Base-by-base conservation (phyloP, 37 sponge, comb jelly and placozoan species). In the Chondrosia reniformis region DNA sequence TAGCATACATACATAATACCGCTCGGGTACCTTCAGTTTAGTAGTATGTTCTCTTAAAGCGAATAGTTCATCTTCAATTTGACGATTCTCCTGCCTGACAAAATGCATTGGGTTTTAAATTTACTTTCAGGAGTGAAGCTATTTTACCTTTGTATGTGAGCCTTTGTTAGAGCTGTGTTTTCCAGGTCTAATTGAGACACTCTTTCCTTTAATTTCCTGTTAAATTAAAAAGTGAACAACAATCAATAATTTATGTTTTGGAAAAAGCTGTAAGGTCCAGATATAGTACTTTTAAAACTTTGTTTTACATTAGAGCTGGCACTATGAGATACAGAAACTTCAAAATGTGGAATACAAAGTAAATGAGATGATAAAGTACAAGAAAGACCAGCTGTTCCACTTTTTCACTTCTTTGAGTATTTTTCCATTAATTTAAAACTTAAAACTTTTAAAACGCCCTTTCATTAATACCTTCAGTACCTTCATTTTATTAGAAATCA, bases 121-220 rank as follows among this genome's bases (percentile, higher is more conserved):
- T 65, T 12, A 59, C 19, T 33, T 36, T 32, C 19, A 49, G 10
- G 52, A 15, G 3, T 24, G n/a, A 2, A 4, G 58, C 8, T 15
- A 49, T 64, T 46, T 45, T 74, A 80, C 86, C 76, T 87, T 31
- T 87, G 78, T 55, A 81, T 21, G 19, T 78, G 87, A 32, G 78
- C 82, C 61, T 41, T 82, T 6, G 84, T 83, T 7, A 84, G 52
- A 3, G 81, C 66, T 22, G 84, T 88, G 49, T 88, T 88, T 57
- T 83, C 89, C n/a, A 83, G 54, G 39, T 88, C 84, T 2, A 87
- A 45, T 30, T 87, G 83, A 43, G 80, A 37, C 17, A 87, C 45
- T 33, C 84, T 82, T 44, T 87, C 88, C 65, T 87, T 87, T 34
- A 87, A 45, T 46, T 79, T 78, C 32, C 83, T 83, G 33, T 31